Conservation (phyloP, 2,113 vertebrate species). For the Acrocephalus kingi region DNA sequence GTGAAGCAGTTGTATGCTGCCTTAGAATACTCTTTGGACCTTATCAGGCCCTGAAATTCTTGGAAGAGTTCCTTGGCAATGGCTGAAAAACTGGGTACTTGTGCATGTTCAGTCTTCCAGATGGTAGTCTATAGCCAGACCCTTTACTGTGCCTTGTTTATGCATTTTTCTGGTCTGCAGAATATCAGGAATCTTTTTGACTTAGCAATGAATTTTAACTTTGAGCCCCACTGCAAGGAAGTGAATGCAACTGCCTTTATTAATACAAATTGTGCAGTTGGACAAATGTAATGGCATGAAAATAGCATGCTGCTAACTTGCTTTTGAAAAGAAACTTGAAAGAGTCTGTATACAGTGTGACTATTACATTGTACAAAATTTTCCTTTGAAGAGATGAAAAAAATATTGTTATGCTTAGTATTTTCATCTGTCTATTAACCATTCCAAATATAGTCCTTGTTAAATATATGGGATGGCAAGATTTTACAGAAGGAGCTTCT, state of each 20-base stretch:
- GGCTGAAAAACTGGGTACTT: background rate
- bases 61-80: background rate
- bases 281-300: conserved; percentile 57
- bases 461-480: conserved; percentile 15
- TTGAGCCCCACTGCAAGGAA: conserved; percentile 13
- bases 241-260: conserved; percentile 31
- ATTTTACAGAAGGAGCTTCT: conserved; percentile 1
- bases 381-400: conserved; percentile 47
- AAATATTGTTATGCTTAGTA: conserved; percentile 33
- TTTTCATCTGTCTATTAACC: conserved; percentile 46
- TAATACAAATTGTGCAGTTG: conserved; percentile 25
- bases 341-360: conserved; percentile 8
- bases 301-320: conserved; percentile 43
- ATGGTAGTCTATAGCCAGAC: background rate
- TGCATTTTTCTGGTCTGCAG: conserved; percentile 32
- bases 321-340: conserved; percentile 56
- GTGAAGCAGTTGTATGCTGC: background rate
- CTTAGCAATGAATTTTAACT: conserved; percentile 23
- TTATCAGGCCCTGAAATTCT: background rate
- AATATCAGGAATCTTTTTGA: background rate
- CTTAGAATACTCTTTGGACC: background rate
- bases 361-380: background rate
- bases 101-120: conserved; percentile 25
- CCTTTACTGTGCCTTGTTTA: conserved; percentile 28
- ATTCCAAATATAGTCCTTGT: conserved; percentile 27